Evolutionary conservation across 2,113 vertebrate species (phyloP), one percentile per base, ranked within the genome.

Genomic region (Colius striatus): DNA sequence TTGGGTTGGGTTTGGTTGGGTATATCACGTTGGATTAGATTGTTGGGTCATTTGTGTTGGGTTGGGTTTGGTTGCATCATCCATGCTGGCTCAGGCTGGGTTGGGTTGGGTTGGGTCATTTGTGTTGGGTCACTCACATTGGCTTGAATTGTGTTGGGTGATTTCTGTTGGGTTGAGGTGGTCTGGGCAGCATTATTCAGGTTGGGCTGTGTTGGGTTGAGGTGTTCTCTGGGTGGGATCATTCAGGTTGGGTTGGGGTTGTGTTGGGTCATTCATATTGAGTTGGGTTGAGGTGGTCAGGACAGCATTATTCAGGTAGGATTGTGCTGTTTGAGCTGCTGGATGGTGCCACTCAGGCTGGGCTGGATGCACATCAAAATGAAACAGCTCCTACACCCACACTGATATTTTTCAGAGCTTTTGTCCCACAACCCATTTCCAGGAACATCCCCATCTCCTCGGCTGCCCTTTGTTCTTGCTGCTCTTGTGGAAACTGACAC

Each of bases 41-140:
- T n/a, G n/a, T 19, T 30, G 26, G 16, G 30, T n/a, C 36, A 45
- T 5, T 63, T 3, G 0, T 2, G 5, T 25, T 60, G 62, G 54
- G 11, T 47, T 30, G 16, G 6, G 21, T 45, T 48, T 6, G 2
- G 7, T 25, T 65, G 50, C 21, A 25, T n/a, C 11, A 12, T 18
- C n/a, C 14, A 3, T 3, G 14, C 13, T 21, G 47, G 16, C 22
- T n/a, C 27, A 27, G 32, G 30, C n/a, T n/a, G n/a, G n/a, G n/a
- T n/a, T n/a, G 29, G 23, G 15, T 14, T 29, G 8, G 1, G 6
- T 6, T 54, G 58, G 18, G 17, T 67, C 27, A 23, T 25, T 20
- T 2, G 3, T 16, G n/a, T n/a, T n/a, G n/a, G n/a, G n/a, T n/a
- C n/a, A n/a, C n/a, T n/a, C n/a, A n/a, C n/a, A n/a, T n/a, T n/a